Conservation (phyloP, 2,888 invertebrate genomes). For the Drosophila pseudotalamancana region DNA sequence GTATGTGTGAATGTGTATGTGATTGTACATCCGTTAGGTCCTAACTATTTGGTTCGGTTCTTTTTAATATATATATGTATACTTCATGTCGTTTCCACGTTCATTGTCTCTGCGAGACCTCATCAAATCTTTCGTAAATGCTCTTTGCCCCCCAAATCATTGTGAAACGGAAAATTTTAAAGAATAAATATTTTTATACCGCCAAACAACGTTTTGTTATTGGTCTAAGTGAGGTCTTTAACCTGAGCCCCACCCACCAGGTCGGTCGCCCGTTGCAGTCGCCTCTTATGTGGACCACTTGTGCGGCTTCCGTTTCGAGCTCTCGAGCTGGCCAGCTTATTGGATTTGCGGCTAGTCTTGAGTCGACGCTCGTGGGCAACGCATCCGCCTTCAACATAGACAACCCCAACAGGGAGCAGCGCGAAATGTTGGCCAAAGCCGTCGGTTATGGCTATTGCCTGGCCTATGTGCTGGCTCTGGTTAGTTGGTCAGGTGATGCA, state of each 20-base stretch:
- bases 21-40: slow-evolving; percentile 12
- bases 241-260: slow-evolving; percentile 31
- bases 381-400: slow-evolving; percentile 44
- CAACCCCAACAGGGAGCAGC: slow-evolving; percentile 8
- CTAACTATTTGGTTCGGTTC: slow-evolving; percentile 3
- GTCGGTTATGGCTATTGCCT: slow-evolving; percentile 64
- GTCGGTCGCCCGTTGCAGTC: slow-evolving; percentile 25
- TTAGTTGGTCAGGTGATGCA: slow-evolving; percentile 54
- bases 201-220: slow-evolving; percentile 12
- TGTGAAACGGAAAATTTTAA: slow-evolving; percentile 41
- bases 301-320: slow-evolving; percentile 43
- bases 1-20: slow-evolving; percentile 7
- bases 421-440: slow-evolving; percentile 44
- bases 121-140: slow-evolving; percentile 28
- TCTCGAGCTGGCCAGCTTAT: slow-evolving; percentile 64
- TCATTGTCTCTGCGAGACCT: slow-evolving; percentile 72
- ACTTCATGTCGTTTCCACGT: slow-evolving; percentile 34
- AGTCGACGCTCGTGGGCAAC: slow-evolving; percentile 59
- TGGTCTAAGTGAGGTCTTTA: slow-evolving; percentile 49
- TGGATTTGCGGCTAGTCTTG: slow-evolving; percentile 78
- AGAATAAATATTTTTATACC: slow-evolving; percentile 71
- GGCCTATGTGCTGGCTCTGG: slow-evolving; percentile 48
- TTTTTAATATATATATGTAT: background rate
- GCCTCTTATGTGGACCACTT: slow-evolving; percentile 50
- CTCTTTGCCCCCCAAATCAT: slow-evolving; percentile 4